Percentiles rank a stretch among this genome's conserved stretches.
phyloP scores from a whole-genome alignment of 1,140 invertebrate species.

The Dinoponera quadriceps region DNA sequence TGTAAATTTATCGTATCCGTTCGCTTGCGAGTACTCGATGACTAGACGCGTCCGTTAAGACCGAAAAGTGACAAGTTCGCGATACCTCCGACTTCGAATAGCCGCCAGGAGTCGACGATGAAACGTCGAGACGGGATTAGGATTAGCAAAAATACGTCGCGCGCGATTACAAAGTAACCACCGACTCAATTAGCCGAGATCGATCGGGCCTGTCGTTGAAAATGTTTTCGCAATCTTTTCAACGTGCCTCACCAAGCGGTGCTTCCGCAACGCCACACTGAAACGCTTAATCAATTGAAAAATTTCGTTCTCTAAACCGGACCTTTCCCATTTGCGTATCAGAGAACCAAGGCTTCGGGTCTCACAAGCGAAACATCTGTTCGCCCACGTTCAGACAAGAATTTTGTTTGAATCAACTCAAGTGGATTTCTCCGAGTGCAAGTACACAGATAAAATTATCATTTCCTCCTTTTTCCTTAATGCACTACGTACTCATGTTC shows the following conservation, averaged over 20 bases:
- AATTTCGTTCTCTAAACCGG: no score
- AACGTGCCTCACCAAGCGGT: no score
- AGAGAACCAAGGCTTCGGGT: no score
- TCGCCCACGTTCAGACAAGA: no score
- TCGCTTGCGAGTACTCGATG: background rate
- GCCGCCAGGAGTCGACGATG: background rate
- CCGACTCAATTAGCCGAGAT: background rate
- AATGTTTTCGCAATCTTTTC: background rate
- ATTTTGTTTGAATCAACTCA: no score
- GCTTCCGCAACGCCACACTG: no score
- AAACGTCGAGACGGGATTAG: background rate
- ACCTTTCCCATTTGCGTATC: no score
- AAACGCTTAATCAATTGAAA: no score
- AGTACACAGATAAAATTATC: no score
- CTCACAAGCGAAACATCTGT: no score
- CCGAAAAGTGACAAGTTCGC: background rate
- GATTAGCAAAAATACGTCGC: constrained; percentile 32
- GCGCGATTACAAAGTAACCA: no score
- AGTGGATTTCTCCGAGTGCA: no score
- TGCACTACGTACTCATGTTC: constrained; percentile 5
- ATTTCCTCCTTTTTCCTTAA: background rate
- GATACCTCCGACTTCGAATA: background rate
- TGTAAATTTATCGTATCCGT: constrained; percentile 70
- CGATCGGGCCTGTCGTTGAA: background rate
- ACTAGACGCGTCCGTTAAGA: constrained; percentile 14